phyloP scores from a whole-genome alignment of 2,797 vertebrate genomes.

The Spinibarbus caldwelli region DNA sequence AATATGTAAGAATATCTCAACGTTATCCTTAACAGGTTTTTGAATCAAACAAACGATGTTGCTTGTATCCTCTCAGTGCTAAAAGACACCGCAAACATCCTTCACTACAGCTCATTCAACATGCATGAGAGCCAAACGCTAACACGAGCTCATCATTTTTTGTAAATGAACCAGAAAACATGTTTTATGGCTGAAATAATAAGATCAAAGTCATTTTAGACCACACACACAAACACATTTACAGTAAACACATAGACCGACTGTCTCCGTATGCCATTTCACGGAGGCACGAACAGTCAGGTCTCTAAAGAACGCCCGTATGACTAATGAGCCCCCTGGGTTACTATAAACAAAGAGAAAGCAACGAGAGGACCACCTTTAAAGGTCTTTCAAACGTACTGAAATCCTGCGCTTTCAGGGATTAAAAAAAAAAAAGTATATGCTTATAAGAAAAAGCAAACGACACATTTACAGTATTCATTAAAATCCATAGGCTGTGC shows the following conservation, averaged over 20 bases:
- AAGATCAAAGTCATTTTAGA: constrained; percentile 8
- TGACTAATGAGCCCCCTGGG: constrained; percentile 35
- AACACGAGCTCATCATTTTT: neutral
- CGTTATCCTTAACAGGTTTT: neutral
- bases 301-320: constrained; percentile 26
- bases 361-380: neutral
- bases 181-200: constrained; percentile 11
- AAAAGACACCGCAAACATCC: neutral
- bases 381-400: constrained; percentile 15
- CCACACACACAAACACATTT: neutral
- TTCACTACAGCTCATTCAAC: constrained; percentile 22
- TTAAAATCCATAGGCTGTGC: constrained; percentile 34
- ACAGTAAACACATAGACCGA: constrained; percentile 10
- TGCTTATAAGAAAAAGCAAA: neutral
- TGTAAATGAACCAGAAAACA: constrained; percentile 20
- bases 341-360: constrained; percentile 32
- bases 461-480: constrained; percentile 10
- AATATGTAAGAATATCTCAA: constrained; percentile 22
- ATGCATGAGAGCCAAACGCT: constrained; percentile 15
- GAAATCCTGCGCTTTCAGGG: neutral
- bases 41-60: neutral
- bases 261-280: constrained; percentile 36
- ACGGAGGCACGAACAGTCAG: constrained; percentile 8
- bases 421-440: constrained; percentile 14
- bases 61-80: neutral